phyloP scores from a whole-genome alignment of 2,113 vertebrate species.

The Egretta garzetta region DNA sequence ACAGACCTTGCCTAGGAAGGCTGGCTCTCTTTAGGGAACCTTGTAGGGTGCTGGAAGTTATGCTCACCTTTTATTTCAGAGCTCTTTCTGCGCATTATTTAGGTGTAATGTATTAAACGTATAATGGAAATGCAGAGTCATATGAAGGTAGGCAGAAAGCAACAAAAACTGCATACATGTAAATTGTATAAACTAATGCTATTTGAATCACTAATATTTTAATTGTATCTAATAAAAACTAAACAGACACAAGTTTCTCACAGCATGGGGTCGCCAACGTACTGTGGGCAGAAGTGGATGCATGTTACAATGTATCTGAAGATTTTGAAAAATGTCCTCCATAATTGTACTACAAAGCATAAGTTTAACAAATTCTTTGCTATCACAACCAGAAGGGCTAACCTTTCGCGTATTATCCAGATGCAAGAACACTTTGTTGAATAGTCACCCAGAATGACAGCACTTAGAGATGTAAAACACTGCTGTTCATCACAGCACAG shows the following conservation, averaged over 20 bases:
- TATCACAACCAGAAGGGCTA: neutral
- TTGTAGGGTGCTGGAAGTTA: neutral
- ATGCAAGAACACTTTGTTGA: neutral
- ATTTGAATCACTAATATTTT: neutral
- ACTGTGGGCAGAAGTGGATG: neutral
- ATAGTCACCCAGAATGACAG: neutral
- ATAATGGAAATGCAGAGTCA: neutral
- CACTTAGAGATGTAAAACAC: neutral
- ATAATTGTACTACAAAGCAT: neutral
- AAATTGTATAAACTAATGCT: neutral
- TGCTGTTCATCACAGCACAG: neutral
- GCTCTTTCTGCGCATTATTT: neutral
- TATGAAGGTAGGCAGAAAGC: fast-evolving
- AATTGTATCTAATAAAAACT: neutral
- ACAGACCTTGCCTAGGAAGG: neutral
- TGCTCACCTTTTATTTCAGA: neutral
- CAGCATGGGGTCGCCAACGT: neutral
- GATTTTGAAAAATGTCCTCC: neutral
- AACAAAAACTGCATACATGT: neutral
- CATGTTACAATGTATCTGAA: neutral
- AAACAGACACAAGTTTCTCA: neutral
- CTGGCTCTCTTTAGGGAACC: neutral
- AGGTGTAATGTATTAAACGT: neutral
- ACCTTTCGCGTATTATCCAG: neutral
- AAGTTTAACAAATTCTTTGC: neutral